Evolutionary conservation across 1,140 invertebrate genomes (phyloP).

Genomic region (Drosophila navojoa): DNA sequence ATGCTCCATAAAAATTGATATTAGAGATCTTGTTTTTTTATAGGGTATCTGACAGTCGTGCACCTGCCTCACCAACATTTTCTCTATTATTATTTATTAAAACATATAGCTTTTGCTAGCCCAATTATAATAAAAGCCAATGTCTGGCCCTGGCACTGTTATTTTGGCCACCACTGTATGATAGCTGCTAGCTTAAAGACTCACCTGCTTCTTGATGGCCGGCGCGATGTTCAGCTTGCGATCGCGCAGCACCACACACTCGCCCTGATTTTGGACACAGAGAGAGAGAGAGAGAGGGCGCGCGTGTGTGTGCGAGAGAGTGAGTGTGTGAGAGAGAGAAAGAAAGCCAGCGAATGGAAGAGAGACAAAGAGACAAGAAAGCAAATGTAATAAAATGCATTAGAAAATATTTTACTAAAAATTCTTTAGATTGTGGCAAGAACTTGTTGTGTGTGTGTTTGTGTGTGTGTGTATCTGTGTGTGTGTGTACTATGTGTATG

Average conservation of each 20-base stretch:
- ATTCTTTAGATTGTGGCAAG: constrained; percentile 9
- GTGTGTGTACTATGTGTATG: not conserved
- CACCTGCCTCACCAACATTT: too few species aligned
- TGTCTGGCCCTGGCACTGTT: not conserved
- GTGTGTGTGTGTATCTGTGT: constrained; percentile 17
- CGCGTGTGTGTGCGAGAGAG: constrained; percentile 56
- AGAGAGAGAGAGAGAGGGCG: constrained; percentile 1
- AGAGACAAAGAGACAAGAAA: constrained; percentile 43
- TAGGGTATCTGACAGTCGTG: not conserved
- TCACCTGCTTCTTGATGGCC: constrained; percentile 93
- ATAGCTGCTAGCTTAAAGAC: not conserved
- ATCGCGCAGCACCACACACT: constrained; percentile 91
- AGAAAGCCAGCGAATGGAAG: constrained; percentile 6
- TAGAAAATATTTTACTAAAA: constrained; percentile 28
- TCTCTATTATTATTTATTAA: too few species aligned
- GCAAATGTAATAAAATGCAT: constrained; percentile 57
- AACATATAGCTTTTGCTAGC: too few species aligned
- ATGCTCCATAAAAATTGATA: too few species aligned
- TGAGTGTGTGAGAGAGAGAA: not conserved
- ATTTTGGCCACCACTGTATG: constrained; percentile 1
- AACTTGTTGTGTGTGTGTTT: constrained; percentile 20
- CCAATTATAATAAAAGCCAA: too few species aligned
- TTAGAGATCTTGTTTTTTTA: not conserved
- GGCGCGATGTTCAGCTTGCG: constrained; percentile 95
- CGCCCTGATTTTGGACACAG: constrained; percentile 84